These are phyloP conservation scores for Nemapogon koenigi DNA, from an alignment of 2,888 invertebrate species.

Conservation along the genomic window DNA sequence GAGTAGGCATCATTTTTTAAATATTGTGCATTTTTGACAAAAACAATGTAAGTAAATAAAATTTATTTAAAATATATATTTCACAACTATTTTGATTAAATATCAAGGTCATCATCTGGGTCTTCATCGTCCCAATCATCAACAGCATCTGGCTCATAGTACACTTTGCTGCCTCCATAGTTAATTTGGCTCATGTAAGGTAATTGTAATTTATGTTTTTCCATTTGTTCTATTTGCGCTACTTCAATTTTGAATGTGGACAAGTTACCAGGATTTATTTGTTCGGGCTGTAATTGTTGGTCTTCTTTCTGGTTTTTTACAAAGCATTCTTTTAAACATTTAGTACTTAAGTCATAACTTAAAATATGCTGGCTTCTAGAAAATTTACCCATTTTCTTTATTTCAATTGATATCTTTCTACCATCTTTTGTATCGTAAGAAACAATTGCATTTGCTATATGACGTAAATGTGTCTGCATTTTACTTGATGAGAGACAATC, in stretches of 20 bases:
- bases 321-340: conserved; percentile 28
- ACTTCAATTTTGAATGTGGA: conserved; percentile 72
- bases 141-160: conserved; percentile 77
- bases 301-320: conserved; percentile 29
- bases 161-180: conserved; percentile 67
- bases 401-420: conserved; percentile 33
- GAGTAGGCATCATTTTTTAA: too few species aligned
- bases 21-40: too few species aligned
- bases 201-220: conserved; percentile 64
- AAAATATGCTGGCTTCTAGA: conserved; percentile 45
- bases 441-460: conserved; percentile 45
- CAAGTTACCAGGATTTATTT: conserved; percentile 41
- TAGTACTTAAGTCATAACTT: conserved; percentile 33
- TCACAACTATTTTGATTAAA: too few species aligned
- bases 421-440: conserved; percentile 28
- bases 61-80: too few species aligned
- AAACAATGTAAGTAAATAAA: too few species aligned
- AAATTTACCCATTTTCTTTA: conserved; percentile 62
- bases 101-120: conserved; percentile 84
- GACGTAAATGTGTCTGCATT: conserved; percentile 44
- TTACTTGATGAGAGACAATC: conserved; percentile 50
- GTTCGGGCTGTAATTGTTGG: conserved; percentile 35
- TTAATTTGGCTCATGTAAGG: conserved; percentile 67
- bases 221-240: conserved; percentile 66
- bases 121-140: conserved; percentile 89